Base-by-base conservation (phyloP, 64 coral and sea anemone species). In the Stichodactyla mertensii region DNA sequence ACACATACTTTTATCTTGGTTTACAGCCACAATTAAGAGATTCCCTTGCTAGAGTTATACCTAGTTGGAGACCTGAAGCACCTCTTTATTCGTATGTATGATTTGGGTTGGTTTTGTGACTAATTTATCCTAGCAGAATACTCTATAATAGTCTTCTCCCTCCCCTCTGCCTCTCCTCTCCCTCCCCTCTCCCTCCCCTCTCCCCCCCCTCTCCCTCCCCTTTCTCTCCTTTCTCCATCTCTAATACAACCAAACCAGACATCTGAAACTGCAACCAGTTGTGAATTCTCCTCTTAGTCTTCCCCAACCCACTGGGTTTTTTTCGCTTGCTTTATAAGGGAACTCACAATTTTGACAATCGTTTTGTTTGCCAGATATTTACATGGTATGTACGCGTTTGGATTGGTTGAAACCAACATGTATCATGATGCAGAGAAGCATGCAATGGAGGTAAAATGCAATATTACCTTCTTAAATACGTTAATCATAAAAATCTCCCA, bases 361-460 rank as follows among this genome's bases (percentile, higher is more conserved):
- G 12, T 88, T 54, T 88, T 57, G 11, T 55, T 14, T 45, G 15
- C 1, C 20, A 99, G 96, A 55, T 99, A 95, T 78, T 87, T 99
- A 7, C 86, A 92, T 78, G 92, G 96, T 58, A 99, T 99, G 96
- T 99, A 99, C 78, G 93, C 96, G 4, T 99, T 99, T 91, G 96
- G 96, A 10, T 74, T 99, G 52, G 86, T 99, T n/a, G 96, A 99
- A 64, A 99, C 96, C 14, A 92, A 92, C 77, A 94, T 94, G 55
- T 95, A 99, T 69, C 82, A 83, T 54, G 85, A 89, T 81, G 96
- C 96, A 14, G 96, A 94, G 16, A 91, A 88, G 53, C 69, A 91
- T 64, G 93, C 96, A 9, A 55, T 92, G 61, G 84, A 95, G 93
- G 96, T 99, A 57, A 55, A 4, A 24, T 56, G 1, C 28, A 31